Evolutionary conservation across 2,113 vertebrate species (phyloP), one percentile per base, ranked within the genome.

Genomic region (Dicerorhinus sumatrensis): DNA sequence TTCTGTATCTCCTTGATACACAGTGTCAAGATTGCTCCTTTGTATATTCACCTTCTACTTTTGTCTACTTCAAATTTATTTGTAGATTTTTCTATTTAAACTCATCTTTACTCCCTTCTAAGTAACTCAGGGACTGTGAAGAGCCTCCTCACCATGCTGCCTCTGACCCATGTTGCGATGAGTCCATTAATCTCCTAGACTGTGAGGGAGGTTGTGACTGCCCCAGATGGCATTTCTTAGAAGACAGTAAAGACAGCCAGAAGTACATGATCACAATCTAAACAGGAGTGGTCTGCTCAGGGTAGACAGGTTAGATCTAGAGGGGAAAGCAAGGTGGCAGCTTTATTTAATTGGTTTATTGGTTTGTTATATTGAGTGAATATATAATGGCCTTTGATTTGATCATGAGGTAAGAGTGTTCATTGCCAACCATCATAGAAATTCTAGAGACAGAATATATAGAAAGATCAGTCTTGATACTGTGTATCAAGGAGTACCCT

Each of bases 181-280:
- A 80, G 92, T 96, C 96, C 96, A 97, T 98, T 98, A 97, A 97
- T 98, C 96, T 98, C 75, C 23, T 70, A 89, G 95, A 95, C 94
- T 70, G 70, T 69, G 67, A 77, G 96, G 96, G 91, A 89, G 89
- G 73, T 89, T 96, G 87, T 82, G 90, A 51, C 87, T 86, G 80
- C 65, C 77, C 60, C 65, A 97, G 94, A 98, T 70, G 97, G 70
- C 0, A 21, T 90, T 98, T 98, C 88, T 98, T 86, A 97, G 93
- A 90, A 95, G 96, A 89, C 31, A 58, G 21, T 42, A 92, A 88
- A 98, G 92, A 89, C 82, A 84, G 9, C 11, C 42, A 92, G 56
- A 70, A 86, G 67, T 80, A 73, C 92, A 51, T 7, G 56, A 89
- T 72, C 89, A 36, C 96, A 98, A 98, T 98, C 96, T 98, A 79